phyloP scores from a whole-genome alignment of 1,140 invertebrate species.

The Zaprionus taronus region DNA sequence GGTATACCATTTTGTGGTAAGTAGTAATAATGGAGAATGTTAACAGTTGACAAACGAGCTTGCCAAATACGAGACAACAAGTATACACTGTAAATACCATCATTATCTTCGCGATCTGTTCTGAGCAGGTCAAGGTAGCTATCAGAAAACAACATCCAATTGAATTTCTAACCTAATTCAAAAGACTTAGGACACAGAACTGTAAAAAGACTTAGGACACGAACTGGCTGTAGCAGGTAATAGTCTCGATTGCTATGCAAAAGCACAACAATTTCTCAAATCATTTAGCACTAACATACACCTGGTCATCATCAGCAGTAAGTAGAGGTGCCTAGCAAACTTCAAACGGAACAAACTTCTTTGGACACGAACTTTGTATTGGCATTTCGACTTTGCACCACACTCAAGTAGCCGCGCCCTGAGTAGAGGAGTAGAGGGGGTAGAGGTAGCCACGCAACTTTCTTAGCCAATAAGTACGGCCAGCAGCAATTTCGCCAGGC shows the following conservation, averaged over 20 bases:
- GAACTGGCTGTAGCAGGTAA: neutral
- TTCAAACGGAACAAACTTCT: neutral
- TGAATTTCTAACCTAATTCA: too few species aligned
- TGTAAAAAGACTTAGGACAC: neutral
- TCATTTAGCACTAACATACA: neutral
- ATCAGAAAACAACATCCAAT: neutral
- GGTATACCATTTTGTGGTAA: constrained; percentile 98
- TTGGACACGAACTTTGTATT: neutral
- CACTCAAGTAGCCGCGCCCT: neutral
- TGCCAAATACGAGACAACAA: neutral
- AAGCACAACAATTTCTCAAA: neutral
- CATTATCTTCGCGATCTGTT: too few species aligned
- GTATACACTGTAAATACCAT: neutral
- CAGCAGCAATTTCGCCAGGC: neutral
- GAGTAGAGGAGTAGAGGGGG: neutral
- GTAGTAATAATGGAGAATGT: constrained; percentile 78
- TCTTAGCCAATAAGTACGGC: neutral
- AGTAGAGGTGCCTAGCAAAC: neutral
- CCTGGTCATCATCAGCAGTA: neutral
- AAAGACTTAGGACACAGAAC: neutral
- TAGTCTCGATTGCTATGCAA: neutral
- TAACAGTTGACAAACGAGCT: neutral
- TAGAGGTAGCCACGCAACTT: neutral
- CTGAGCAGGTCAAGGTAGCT: neutral
- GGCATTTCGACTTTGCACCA: neutral